Evolutionary conservation across 2,113 vertebrate genomes (phyloP), one percentile per base, ranked within the genome.

Genomic region (Hystrix brachyura): DNA sequence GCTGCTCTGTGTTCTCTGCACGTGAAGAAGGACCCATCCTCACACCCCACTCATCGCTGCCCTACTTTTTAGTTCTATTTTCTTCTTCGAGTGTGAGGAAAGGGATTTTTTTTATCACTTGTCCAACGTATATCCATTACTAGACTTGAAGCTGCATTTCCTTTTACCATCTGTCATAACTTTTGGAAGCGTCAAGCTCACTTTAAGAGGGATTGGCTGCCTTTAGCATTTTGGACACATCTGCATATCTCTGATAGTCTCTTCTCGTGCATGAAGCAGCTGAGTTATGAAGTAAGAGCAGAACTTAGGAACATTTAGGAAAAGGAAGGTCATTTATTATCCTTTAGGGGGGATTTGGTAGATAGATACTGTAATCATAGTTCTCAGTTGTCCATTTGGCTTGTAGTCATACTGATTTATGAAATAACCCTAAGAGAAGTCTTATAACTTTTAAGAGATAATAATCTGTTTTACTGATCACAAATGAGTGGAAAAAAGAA

Each of bases 381-480:
- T 94, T 80, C 21, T 14, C 34, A 6, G 4, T 51, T 59, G 27
- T 96, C 57, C 46, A 21, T 97, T 96, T 96, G 92, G 72, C 92
- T 84, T 87, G 18, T 19, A 48, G 85, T 96, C 83, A 43, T 85
- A 78, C 48, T 89, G 88, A 78, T 92, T 97, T 92, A 95, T 95
- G 90, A 65, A 90, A 83, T 80, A 84, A 43, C 93, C 91, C 19
- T 34, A 64, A 89, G 90, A 71, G 95, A 72, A 21, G 32, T 92
- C 67, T 89, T 64, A 83, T 21, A 51, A 88, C 93, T 98, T 98
- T 94, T 74, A 74, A 93, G 95, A 88, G 74, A 46, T 72, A 91
- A 15, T 69, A 92, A 96, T 84, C 72, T 67, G 18, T 25, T 97
- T 90, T 65, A 5, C 19, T 32, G 1, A 91, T 96, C 90, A 69